Conservation (phyloP, 2,797 vertebrate genomes). For the Myotis findleyi region DNA sequence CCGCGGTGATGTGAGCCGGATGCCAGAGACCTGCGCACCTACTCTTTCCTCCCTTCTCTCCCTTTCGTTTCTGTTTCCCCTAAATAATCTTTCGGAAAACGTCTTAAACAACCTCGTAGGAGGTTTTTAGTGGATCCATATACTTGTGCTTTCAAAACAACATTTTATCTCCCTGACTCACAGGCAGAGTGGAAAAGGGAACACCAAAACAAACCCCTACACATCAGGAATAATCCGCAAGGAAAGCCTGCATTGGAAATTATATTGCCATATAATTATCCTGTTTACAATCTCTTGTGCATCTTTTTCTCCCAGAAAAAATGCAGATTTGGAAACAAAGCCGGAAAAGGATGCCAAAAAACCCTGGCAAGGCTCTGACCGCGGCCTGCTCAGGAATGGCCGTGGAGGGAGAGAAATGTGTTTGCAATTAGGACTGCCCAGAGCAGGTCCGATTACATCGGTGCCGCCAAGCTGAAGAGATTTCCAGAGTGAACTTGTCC, state of each 20-base stretch:
- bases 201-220: slow-evolving; percentile 67
- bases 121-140: slow-evolving; percentile 60
- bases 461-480: slow-evolving; percentile 81
- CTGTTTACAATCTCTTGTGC: slow-evolving; percentile 86
- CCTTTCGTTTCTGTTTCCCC: slow-evolving; percentile 60
- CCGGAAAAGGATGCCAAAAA: slow-evolving; percentile 86
- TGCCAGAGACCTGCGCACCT: not conserved
- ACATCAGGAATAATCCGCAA: slow-evolving; percentile 75
- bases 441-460: slow-evolving; percentile 84
- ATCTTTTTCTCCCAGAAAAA: slow-evolving; percentile 88
- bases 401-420: slow-evolving; percentile 86
- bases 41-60: not conserved
- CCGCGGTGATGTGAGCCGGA: not conserved
- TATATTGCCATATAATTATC: slow-evolving; percentile 82
- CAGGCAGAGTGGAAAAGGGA: not conserved
- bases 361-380: slow-evolving; percentile 82
- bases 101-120: slow-evolving; percentile 52
- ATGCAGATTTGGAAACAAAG: slow-evolving; percentile 87
- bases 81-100: slow-evolving; percentile 61
- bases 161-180: slow-evolving; percentile 76
- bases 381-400: slow-evolving; percentile 84
- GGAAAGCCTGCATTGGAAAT: slow-evolving; percentile 79
- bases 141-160: slow-evolving; percentile 71
- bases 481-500: slow-evolving; percentile 83
- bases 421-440: slow-evolving; percentile 87